Conservation (phyloP, 2,888 invertebrate species). For the Aleiodes leptofemur region DNA sequence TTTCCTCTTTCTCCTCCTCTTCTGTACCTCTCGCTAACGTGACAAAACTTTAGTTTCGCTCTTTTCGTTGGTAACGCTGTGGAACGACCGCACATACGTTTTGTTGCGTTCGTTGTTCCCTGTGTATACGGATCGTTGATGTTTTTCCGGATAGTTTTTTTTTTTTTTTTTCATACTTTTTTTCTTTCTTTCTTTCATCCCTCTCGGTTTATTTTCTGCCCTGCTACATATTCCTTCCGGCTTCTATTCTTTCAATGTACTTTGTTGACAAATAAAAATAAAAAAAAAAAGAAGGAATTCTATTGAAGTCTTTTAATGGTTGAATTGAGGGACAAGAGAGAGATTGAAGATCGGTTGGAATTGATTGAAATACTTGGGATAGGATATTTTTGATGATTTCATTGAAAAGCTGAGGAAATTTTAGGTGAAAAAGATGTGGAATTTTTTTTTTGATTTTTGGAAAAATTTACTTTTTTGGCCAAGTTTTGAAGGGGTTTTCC, state of each 20-base stretch:
- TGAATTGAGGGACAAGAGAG: background rate
- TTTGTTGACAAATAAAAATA: constrained; percentile 10
- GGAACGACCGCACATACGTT: constrained; percentile 23
- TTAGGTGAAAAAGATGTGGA: too few relatives aligned
- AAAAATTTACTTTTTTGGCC: background rate
- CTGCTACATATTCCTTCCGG: background rate
- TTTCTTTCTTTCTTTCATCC: too few relatives aligned
- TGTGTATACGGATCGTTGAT: constrained; percentile 22
- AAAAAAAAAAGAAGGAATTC: background rate
- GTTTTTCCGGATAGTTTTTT: constrained; percentile 9
- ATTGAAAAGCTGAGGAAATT: too few relatives aligned
- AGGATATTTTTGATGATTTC: too few relatives aligned
- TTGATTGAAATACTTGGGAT: background rate
- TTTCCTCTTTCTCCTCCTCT: background rate
- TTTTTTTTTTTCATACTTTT: background rate
- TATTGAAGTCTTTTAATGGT: background rate
- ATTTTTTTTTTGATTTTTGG: background rate
- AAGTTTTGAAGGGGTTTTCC: too few relatives aligned
- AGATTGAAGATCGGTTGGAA: too few relatives aligned
- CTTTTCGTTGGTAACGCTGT: constrained; percentile 27
- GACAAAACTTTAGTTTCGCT: constrained; percentile 34
- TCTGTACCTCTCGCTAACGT: background rate
- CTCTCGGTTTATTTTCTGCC: background rate
- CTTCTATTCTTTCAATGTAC: background rate
- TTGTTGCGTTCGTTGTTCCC: constrained; percentile 16